A percentile compares a stretch with the other conserved stretches of the same genome.
phyloP scores from a whole-genome alignment of 2,888 invertebrate genomes.

The Dolichopus griseipennis region DNA sequence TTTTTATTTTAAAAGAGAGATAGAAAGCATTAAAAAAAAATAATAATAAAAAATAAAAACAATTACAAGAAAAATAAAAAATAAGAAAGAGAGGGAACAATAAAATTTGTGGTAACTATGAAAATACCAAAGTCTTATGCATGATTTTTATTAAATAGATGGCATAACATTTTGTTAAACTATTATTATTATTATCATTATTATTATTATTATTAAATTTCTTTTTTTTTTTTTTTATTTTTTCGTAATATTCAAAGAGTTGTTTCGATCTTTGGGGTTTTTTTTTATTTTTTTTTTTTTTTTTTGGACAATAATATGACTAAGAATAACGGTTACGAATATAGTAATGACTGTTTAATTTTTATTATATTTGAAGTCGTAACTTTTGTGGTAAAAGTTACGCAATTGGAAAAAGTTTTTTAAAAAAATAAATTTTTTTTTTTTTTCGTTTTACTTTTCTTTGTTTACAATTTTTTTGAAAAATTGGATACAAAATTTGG shows the following conservation, averaged over 20 bases:
- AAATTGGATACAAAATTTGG: no score
- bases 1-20: no score
- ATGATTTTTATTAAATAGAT: neutral
- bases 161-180: neutral
- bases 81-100: neutral
- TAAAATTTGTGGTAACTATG: neutral
- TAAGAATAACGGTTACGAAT: neutral
- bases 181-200: neutral
- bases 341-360: neutral
- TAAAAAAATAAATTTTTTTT: neutral
- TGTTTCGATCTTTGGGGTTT: no score
- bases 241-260: no score
- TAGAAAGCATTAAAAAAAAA: no score
- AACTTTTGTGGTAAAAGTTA: neutral
- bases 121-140: neutral
- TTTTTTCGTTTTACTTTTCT: neutral
- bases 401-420: neutral
- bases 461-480: no score
- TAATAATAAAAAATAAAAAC: no score
- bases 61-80: neutral
- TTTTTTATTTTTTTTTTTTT: no score
- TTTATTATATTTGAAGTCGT: neutral
- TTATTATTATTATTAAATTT: neutral
- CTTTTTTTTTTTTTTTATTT: no score
- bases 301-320: neutral